phyloP scores from a whole-genome alignment of 2,797 vertebrate genomes.

The Sorex maritimensis region DNA sequence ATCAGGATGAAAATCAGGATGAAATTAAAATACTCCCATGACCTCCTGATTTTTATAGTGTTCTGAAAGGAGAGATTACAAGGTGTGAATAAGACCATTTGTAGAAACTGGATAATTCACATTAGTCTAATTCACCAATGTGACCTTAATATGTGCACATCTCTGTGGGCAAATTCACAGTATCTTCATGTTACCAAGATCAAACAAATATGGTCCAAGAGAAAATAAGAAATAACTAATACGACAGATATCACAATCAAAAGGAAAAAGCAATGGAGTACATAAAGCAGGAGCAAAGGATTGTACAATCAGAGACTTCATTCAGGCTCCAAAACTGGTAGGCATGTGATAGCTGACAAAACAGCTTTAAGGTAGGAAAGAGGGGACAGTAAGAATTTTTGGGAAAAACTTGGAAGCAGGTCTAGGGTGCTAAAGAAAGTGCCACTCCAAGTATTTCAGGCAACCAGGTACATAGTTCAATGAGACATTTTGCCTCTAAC shows the following conservation, averaged over 20 bases:
- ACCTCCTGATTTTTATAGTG: too few species aligned
- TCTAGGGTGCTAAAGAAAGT: not conserved
- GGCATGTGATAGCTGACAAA: not conserved
- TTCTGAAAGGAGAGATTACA: not conserved
- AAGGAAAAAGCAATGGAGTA: not conserved
- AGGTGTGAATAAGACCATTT: not conserved
- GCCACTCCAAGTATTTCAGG: slow-evolving; percentile 9
- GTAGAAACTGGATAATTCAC: not conserved
- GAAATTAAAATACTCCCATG: not conserved
- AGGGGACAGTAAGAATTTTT: too few species aligned
- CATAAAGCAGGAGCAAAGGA: not conserved
- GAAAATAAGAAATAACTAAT: not conserved
- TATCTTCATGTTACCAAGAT: not conserved
- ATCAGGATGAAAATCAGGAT: not conserved
- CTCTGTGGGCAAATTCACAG: not conserved
- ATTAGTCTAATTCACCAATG: not conserved
- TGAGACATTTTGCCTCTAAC: not conserved
- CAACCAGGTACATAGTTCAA: not conserved
- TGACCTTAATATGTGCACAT: not conserved
- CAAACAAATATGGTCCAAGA: not conserved
- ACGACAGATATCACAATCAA: not conserved
- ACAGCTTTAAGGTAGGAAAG: too few species aligned
- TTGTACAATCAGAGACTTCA: not conserved
- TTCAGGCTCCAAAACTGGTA: not conserved
- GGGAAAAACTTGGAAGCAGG: not conserved